Evolutionary conservation across 2,888 invertebrate genomes (phyloP).

Genomic region (Drosophila prolongata): DNA sequence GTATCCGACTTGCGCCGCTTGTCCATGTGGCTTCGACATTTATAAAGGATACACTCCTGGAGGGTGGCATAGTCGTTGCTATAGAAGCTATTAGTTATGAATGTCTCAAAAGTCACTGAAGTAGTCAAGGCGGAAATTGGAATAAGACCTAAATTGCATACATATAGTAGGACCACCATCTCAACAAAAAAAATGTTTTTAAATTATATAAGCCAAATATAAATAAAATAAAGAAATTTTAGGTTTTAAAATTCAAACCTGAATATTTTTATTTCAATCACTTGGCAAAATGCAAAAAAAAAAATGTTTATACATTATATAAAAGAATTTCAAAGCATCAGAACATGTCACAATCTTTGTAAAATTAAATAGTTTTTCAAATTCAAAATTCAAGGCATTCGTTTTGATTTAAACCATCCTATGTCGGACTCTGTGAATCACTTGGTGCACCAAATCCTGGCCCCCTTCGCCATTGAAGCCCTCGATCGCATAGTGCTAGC

Average conservation of each 20-base stretch:
- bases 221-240: neutral
- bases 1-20: slow-evolving; percentile 51
- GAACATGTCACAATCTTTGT: neutral
- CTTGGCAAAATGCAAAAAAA: no score
- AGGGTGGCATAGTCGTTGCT: slow-evolving; percentile 41
- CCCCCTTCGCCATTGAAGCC: slow-evolving; percentile 1
- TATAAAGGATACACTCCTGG: slow-evolving; percentile 55
- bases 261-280: no score
- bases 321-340: neutral
- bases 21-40: slow-evolving; percentile 52
- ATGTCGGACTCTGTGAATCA: neutral
- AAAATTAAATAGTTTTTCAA: neutral
- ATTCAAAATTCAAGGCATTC: neutral
- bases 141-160: neutral
- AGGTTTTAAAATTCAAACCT: neutral
- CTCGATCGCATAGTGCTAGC: slow-evolving; percentile 21
- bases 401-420: neutral
- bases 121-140: neutral
- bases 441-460: slow-evolving; percentile 1
- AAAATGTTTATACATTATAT: no score
- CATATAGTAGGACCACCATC: no score
- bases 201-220: neutral
- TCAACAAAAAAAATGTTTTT: no score
- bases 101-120: neutral
- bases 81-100: neutral